phyloP scores from a whole-genome alignment of 2,888 invertebrate genomes.

The Pseudanteris insignis region DNA sequence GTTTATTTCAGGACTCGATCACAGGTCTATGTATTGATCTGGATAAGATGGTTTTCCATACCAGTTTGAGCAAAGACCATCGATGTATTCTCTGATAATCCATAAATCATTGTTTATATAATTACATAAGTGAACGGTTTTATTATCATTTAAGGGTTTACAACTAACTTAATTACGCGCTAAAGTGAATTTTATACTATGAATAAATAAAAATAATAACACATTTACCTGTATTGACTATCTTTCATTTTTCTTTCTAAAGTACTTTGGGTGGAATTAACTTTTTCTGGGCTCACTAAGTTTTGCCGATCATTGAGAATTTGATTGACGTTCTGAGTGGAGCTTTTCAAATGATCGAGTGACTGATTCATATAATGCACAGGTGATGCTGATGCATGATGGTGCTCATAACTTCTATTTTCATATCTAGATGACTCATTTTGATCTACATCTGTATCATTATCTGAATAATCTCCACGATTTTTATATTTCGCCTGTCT shows the following conservation, averaged over 20 bases:
- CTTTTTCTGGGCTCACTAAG: conserved; percentile 61
- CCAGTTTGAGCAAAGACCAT: conserved; percentile 37
- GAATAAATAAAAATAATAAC: background rate
- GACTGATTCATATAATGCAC: conserved; percentile 49
- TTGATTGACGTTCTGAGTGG: conserved; percentile 51
- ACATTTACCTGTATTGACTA: conserved; percentile 45
- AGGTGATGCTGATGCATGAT: conserved; percentile 58
- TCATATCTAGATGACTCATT: conserved; percentile 68
- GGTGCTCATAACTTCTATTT: conserved; percentile 70
- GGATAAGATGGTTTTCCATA: conserved; percentile 35
- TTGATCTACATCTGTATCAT: conserved; percentile 73
- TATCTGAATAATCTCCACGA: conserved; percentile 65
- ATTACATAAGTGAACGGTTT: background rate
- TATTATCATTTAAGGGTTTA: too few species aligned
- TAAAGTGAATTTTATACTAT: too few species aligned
- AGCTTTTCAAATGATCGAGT: conserved; percentile 50
- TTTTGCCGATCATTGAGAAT: conserved; percentile 53
- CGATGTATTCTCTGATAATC: conserved; percentile 40
- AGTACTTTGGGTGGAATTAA: conserved; percentile 59
- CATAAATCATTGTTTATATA: conserved; percentile 10
- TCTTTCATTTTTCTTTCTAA: conserved; percentile 59
- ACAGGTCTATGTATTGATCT: conserved; percentile 28
- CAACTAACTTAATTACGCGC: too few species aligned
- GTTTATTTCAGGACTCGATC: conserved; percentile 24
- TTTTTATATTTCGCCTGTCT: conserved; percentile 91